Conservation (phyloP, 2,888 invertebrate species). For the Polyommatus icarus region DNA sequence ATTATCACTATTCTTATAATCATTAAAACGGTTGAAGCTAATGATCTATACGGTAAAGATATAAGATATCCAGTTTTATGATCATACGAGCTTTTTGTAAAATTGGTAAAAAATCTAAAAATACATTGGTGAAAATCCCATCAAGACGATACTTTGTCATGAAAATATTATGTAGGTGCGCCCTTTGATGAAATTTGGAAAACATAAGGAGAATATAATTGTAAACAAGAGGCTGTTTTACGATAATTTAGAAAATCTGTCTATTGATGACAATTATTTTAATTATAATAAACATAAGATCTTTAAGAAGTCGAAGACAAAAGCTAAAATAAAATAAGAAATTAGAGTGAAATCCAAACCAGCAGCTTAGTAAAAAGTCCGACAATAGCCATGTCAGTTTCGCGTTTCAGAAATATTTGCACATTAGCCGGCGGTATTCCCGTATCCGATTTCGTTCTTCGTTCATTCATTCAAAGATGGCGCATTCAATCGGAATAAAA, state of each 20-base stretch:
- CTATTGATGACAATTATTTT: not conserved
- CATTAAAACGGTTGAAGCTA: not conserved
- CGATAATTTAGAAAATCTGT: no score
- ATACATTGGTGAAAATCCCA: no score
- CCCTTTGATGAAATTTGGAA: no score
- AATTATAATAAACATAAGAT: not conserved
- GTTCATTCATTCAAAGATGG: conserved; percentile 44
- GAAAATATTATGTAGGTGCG: no score
- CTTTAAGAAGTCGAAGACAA: conserved; percentile 11
- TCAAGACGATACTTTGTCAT: no score
- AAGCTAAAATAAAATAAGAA: conserved; percentile 37
- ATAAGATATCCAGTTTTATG: not conserved
- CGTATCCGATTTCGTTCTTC: conserved; percentile 51
- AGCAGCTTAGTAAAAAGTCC: conserved; percentile 49
- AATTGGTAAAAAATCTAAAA: no score
- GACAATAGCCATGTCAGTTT: conserved; percentile 50
- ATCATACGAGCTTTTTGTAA: not conserved
- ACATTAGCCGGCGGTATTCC: conserved; percentile 59
- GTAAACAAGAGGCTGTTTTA: no score
- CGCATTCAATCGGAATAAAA: conserved; percentile 48
- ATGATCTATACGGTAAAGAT: not conserved
- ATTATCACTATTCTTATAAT: conserved; percentile 3
- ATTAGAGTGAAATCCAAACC: conserved; percentile 39
- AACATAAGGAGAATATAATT: no score
- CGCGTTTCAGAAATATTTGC: conserved; percentile 54